phyloP scores from a whole-genome alignment of 2,888 invertebrate species.

The Ormyrus thymus region DNA sequence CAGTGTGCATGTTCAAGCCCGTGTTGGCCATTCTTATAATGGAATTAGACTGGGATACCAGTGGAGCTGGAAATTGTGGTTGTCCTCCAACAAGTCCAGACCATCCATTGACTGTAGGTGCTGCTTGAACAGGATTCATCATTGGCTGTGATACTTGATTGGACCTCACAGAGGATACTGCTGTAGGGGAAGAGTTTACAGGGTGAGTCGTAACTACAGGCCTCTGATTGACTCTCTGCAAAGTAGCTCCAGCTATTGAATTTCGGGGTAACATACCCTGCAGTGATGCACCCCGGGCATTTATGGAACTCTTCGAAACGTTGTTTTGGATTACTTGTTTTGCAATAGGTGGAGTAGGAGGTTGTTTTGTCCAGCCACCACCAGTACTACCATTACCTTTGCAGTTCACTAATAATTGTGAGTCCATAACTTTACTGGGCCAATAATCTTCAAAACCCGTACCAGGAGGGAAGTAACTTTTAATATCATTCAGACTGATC shows the following conservation, averaged over 20 bases:
- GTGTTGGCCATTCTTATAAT: slow-evolving; percentile 71
- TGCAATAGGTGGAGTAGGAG: slow-evolving; percentile 81
- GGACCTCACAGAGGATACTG: slow-evolving; percentile 65
- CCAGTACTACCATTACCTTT: slow-evolving; percentile 75
- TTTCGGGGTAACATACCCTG: slow-evolving; percentile 58
- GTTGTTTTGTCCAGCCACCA: slow-evolving; percentile 88
- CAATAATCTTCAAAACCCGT: slow-evolving; percentile 95
- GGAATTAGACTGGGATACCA: slow-evolving; percentile 69
- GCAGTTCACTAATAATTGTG: slow-evolving; percentile 84
- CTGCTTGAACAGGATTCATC: slow-evolving; percentile 71
- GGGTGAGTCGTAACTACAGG: slow-evolving; percentile 58
- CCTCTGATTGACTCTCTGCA: slow-evolving; percentile 68
- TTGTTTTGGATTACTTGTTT: slow-evolving; percentile 71
- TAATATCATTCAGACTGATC: slow-evolving; percentile 92
- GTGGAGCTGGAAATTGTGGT: slow-evolving; percentile 72
- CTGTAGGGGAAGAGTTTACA: slow-evolving; percentile 70
- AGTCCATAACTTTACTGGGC: slow-evolving; percentile 92
- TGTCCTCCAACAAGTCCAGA: slow-evolving; percentile 75
- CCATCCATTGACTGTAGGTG: slow-evolving; percentile 74
- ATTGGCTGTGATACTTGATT: slow-evolving; percentile 67
- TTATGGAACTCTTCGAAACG: slow-evolving; percentile 67
- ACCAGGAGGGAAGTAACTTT: slow-evolving; percentile 92
- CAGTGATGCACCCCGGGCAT: slow-evolving; percentile 59
- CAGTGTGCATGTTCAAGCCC: slow-evolving; percentile 71
- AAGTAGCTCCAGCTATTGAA: slow-evolving; percentile 63